These are phyloP conservation scores for Pammene aurita DNA, from an alignment of 2,888 invertebrate genomes.

Conservation along the genomic window DNA sequence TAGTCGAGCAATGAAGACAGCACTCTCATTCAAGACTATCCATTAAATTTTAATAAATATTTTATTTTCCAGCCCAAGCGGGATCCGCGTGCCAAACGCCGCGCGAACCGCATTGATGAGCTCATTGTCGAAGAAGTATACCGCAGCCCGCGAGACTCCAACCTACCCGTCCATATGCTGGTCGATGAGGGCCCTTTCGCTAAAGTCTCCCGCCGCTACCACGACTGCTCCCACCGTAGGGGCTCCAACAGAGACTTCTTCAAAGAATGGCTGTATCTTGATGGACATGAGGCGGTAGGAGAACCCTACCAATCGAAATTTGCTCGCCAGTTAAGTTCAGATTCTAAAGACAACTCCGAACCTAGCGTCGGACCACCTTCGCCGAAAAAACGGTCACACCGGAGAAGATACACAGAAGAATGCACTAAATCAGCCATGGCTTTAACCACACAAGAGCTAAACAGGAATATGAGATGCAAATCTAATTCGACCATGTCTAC, in stretches of 20 bases:
- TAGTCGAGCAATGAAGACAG: too few relatives aligned
- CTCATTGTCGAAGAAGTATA: conserved; percentile 67
- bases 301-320: conserved; percentile 81
- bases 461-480: conserved; percentile 83
- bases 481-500: conserved; percentile 86
- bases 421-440: conserved; percentile 80
- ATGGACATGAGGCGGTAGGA: conserved; percentile 68
- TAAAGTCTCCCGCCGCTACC: conserved; percentile 73
- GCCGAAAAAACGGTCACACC: conserved; percentile 71
- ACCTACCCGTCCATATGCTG: conserved; percentile 44
- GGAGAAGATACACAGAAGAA: conserved; percentile 74
- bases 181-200: conserved; percentile 77
- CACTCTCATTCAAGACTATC: too few relatives aligned
- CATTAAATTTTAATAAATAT: too few relatives aligned
- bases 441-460: conserved; percentile 63
- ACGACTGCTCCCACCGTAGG: conserved; percentile 70
- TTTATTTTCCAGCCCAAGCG: conserved; percentile 55
- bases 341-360: conserved; percentile 80
- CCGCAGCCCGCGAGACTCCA: conserved; percentile 64
- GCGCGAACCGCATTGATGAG: conserved; percentile 70
- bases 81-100: conserved; percentile 65
- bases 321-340: conserved; percentile 80
- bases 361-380: conserved; percentile 77
- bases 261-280: conserved; percentile 77
- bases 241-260: conserved; percentile 74